Conservation (phyloP, 2,113 vertebrate genomes). For the Notothenia rossii region DNA sequence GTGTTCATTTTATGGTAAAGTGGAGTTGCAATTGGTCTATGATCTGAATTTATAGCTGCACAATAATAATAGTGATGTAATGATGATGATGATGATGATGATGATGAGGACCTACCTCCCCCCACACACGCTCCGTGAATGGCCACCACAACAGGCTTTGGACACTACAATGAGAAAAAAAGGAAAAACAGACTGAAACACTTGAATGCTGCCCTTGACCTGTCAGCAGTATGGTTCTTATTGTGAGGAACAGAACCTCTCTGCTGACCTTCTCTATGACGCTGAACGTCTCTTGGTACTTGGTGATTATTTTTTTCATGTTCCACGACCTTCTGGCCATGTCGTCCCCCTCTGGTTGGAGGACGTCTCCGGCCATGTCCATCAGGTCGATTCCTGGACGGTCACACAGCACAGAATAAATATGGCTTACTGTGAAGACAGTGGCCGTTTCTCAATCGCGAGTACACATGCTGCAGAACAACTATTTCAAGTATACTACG, state of each 20-base stretch:
- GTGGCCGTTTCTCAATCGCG: too few relatives aligned
- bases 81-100: not conserved
- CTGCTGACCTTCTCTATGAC: conserved; percentile 89
- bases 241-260: not conserved
- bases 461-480: too few relatives aligned
- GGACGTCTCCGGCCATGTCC: conserved; percentile 81
- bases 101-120: conserved; percentile 81
- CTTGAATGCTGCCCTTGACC: not conserved
- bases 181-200: not conserved
- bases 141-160: conserved; percentile 90
- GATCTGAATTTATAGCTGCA: not conserved
- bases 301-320: conserved; percentile 69
- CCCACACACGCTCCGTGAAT: conserved; percentile 89
- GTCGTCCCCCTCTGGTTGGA: conserved; percentile 85
- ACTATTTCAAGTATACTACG: too few relatives aligned
- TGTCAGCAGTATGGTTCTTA: not conserved
- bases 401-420: not conserved
- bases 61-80: too few relatives aligned
- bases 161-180: conserved; percentile 82
- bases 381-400: conserved; percentile 87
- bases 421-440: accelerated
- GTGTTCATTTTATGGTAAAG: not conserved
- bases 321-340: conserved; percentile 86
- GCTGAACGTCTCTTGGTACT: conserved; percentile 88
- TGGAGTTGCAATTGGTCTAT: not conserved